These are phyloP conservation scores for Baccha elongata DNA, from an alignment of 2,888 invertebrate genomes.

Conservation along the genomic window DNA sequence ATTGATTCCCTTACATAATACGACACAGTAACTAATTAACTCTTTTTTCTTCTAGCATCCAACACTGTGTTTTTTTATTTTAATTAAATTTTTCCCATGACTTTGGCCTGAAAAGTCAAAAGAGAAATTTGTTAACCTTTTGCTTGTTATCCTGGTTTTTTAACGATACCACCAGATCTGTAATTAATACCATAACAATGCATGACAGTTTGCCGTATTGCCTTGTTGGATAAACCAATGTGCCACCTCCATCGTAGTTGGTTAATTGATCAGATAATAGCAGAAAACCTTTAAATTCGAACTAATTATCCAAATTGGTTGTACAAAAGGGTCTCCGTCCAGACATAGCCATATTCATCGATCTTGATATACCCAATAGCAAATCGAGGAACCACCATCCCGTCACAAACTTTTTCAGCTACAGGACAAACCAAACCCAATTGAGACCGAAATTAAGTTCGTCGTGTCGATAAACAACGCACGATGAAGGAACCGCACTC, in stretches of 20 bases:
- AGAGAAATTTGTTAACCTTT: constrained; percentile 25
- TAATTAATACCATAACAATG: constrained; percentile 57
- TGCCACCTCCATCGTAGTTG: constrained; percentile 40
- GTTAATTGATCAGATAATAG: constrained; percentile 68
- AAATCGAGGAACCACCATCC: constrained; percentile 30
- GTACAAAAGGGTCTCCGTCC: constrained; percentile 27
- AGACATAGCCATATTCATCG: constrained; percentile 2
- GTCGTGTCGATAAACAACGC: constrained; percentile 67
- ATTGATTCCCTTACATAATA: too few relatives aligned
- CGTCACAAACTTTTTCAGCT: constrained; percentile 4
- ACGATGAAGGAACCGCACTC: constrained; percentile 46
- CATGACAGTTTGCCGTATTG: constrained; percentile 27
- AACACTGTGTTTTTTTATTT: not conserved
- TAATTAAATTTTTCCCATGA: not conserved
- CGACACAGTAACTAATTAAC: too few relatives aligned
- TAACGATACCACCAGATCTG: constrained; percentile 42
- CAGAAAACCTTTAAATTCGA: constrained; percentile 62
- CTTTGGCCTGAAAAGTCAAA: not conserved
- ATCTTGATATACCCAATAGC: constrained; percentile 8
- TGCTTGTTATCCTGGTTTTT: not conserved
- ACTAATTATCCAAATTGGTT: constrained; percentile 70
- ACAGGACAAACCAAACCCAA: constrained; percentile 32
- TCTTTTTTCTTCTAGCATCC: not conserved
- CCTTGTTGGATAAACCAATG: constrained; percentile 7
- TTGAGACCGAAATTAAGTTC: constrained; percentile 49